Evolutionary conservation across 1,140 invertebrate species (phyloP).

Genomic region (Antheraea pernyi): DNA sequence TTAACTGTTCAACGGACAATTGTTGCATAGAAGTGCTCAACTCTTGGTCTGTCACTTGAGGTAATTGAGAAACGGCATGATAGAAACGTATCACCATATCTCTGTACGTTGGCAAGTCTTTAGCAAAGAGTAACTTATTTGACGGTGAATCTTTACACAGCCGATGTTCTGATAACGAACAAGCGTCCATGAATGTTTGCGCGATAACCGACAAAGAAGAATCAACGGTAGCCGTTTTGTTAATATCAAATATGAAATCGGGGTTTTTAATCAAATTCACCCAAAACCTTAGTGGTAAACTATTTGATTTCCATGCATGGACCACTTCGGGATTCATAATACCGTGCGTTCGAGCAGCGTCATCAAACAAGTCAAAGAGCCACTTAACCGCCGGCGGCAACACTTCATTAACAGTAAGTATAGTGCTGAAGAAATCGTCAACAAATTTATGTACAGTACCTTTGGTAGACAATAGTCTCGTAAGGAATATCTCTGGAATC

Average conservation of each 20-base stretch:
- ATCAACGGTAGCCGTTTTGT: conserved; percentile 95
- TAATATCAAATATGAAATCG: conserved; percentile 97
- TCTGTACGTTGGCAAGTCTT: conserved; percentile 94
- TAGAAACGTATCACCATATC: conserved; percentile 95
- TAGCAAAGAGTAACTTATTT: conserved; percentile 96
- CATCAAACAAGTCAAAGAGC: conserved; percentile 96
- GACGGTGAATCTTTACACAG: conserved; percentile 97
- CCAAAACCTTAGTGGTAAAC: conserved; percentile 96
- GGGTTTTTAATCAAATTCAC: conserved; percentile 98
- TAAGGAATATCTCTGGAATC: conserved; percentile 97
- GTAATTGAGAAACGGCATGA: conserved; percentile 89
- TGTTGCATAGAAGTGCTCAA: conserved; percentile 95
- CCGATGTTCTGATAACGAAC: conserved; percentile 92
- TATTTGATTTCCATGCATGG: conserved; percentile 98
- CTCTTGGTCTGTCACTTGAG: conserved; percentile 95
- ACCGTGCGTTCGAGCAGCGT: conserved; percentile 90
- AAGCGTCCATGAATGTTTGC: conserved; percentile 98
- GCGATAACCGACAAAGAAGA: conserved; percentile 96
- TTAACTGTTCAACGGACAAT: conserved; percentile 90
- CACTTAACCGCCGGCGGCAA: conserved; percentile 96
- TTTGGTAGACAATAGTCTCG: conserved; percentile 94
- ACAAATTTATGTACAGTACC: conserved; percentile 98
- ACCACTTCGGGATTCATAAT: conserved; percentile 92
- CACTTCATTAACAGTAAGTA: conserved; percentile 93
- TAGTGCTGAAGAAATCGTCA: conserved; percentile 95